Evolutionary conservation across 2,888 invertebrate species (phyloP).

Genomic region (Uloborus plumipes): DNA sequence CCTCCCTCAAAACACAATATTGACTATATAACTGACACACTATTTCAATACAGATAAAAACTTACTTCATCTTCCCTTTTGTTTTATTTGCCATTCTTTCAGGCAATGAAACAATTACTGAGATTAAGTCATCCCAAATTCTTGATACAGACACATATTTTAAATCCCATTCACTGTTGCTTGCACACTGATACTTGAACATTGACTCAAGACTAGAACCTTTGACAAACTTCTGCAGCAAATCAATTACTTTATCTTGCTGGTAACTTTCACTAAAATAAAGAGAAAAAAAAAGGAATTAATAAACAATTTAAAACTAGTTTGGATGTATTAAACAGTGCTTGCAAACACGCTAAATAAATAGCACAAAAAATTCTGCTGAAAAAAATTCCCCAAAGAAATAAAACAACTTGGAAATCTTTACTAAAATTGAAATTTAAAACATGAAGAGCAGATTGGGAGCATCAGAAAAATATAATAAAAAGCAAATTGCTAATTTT

Average conservation of each 20-base stretch:
- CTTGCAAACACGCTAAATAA: neutral
- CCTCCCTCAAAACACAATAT: too few species aligned
- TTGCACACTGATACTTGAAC: constrained; percentile 28
- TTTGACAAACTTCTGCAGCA: constrained; percentile 31
- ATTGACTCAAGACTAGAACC: constrained; percentile 2
- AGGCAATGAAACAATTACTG: constrained; percentile 42
- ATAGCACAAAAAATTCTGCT: neutral
- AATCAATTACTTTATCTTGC: constrained; percentile 29
- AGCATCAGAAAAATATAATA: too few species aligned
- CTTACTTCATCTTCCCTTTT: constrained; percentile 43
- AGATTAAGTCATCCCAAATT: constrained; percentile 44
- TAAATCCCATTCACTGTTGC: constrained; percentile 11
- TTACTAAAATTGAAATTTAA: too few species aligned
- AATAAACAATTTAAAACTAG: neutral
- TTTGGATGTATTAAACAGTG: neutral
- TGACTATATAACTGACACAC: too few species aligned
- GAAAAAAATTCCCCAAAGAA: neutral
- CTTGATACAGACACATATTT: constrained; percentile 11
- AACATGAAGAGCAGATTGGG: too few species aligned
- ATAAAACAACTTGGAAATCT: neutral
- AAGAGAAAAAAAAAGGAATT: constrained; percentile 2
- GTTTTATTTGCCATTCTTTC: constrained; percentile 52
- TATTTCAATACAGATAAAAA: neutral
- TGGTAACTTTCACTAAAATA: constrained; percentile 41
- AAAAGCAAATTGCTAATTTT: too few species aligned